Evolutionary conservation across 2,888 invertebrate genomes (phyloP).

Genomic region (Lamproptera curius): DNA sequence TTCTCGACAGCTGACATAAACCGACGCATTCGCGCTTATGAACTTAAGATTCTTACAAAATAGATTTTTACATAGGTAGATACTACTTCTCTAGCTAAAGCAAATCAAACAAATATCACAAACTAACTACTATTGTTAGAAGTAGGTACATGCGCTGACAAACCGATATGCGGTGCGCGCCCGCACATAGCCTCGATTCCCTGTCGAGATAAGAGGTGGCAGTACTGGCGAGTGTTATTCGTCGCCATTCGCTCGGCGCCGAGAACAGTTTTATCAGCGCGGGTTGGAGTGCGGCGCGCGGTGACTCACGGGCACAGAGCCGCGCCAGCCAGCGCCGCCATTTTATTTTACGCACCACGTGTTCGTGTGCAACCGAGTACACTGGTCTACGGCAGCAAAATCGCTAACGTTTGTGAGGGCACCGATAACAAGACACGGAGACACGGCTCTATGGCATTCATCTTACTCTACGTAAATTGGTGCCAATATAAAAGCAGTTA

Average conservation of each 20-base stretch:
- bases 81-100: too few species aligned
- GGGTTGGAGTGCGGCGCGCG: conserved; percentile 28
- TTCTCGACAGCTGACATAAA: too few species aligned
- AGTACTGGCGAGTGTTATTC: not conserved
- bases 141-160: not conserved
- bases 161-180: not conserved
- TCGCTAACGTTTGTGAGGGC: not conserved
- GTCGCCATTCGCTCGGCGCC: conserved; percentile 10
- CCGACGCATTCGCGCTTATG: too few species aligned
- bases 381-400: conserved; percentile 5
- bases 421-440: not conserved
- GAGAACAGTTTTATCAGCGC: conserved; percentile 34
- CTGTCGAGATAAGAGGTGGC: conserved; percentile 1
- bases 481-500: too few species aligned
- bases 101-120: too few species aligned
- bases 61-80: too few species aligned
- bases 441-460: conserved; percentile 23
- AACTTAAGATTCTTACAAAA: too few species aligned
- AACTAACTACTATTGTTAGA: too few species aligned
- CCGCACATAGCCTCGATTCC: not conserved
- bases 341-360: conserved; percentile 70
- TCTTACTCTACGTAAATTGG: too few species aligned
- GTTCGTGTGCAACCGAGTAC: conserved; percentile 37
- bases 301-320: conserved; percentile 33
- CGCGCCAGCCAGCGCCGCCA: conserved; percentile 53